phyloP scores from a whole-genome alignment of 2,113 vertebrate genomes.

The Trogon surrucura region DNA sequence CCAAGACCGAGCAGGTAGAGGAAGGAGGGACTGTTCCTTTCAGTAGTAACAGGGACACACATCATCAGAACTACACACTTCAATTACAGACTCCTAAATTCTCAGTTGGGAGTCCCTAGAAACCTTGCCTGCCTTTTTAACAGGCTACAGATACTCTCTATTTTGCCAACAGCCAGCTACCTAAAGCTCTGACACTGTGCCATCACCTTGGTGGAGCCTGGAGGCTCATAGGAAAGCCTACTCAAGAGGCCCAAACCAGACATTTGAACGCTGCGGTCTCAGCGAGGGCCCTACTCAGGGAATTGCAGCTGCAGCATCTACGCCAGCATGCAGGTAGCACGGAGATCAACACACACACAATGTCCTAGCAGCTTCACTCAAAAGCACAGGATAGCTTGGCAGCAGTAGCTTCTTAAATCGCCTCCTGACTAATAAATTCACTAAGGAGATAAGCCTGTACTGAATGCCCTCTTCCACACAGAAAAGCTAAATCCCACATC shows the following conservation, averaged over 20 bases:
- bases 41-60: background rate
- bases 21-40: background rate
- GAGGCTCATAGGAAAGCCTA: background rate
- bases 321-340: background rate
- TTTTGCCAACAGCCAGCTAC: background rate
- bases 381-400: background rate
- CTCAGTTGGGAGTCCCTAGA: background rate
- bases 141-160: background rate
- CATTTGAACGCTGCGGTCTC: accelerated
- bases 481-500: background rate
- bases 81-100: background rate
- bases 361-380: background rate
- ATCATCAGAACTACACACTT: background rate
- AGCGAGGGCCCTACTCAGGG: background rate
- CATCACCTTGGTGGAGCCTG: background rate
- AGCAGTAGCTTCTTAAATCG: background rate
- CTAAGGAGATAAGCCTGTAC: background rate
- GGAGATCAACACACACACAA: background rate
- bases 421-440: background rate
- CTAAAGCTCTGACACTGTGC: background rate
- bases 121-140: background rate
- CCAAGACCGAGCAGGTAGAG: background rate
- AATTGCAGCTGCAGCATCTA: background rate
- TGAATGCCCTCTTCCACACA: background rate
- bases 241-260: background rate